These are phyloP conservation scores for Hyphantria cunea DNA, from an alignment of 1,140 invertebrate species.

Conservation along the genomic window DNA sequence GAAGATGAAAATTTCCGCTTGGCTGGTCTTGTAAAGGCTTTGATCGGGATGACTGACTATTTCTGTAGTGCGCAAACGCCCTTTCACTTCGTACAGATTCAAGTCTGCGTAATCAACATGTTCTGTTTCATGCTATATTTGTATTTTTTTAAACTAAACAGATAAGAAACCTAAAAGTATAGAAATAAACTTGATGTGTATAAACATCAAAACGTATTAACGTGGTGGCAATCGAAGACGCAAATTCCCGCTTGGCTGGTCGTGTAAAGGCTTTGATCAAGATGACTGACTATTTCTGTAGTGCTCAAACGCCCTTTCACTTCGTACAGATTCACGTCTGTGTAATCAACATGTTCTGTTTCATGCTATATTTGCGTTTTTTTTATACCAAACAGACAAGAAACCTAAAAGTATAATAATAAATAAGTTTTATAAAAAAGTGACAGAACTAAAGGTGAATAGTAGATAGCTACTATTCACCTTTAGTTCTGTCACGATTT, in stretches of 20 bases:
- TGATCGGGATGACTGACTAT: slow-evolving; percentile 27
- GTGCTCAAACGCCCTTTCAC: slow-evolving; percentile 10
- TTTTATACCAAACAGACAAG: no score
- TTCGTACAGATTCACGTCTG: slow-evolving; percentile 12
- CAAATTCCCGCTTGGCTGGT: slow-evolving; percentile 7
- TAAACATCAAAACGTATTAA: slow-evolving; percentile 29
- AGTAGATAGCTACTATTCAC: no score
- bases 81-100: slow-evolving; percentile 14
- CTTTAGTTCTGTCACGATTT: no score
- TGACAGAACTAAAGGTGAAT: no score
- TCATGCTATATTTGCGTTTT: no score
- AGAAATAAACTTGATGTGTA: slow-evolving; percentile 14
- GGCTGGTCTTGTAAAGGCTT: slow-evolving; percentile 22
- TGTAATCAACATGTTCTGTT: slow-evolving; percentile 21
- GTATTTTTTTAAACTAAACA: no score
- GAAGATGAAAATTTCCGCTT: slow-evolving; percentile 4
- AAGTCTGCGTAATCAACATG: slow-evolving; percentile 26
- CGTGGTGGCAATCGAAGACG: background rate
- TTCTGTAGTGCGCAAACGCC: slow-evolving; percentile 1
- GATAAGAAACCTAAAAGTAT: no score
- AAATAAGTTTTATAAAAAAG: no score
- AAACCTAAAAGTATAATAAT: no score
- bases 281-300: slow-evolving; percentile 15
- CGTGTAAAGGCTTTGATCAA: slow-evolving; percentile 30
- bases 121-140: background rate